Evolutionary conservation across 2,797 vertebrate genomes (phyloP), one percentile per base, ranked within the genome.

Genomic region (Myotis daubentonii): DNA sequence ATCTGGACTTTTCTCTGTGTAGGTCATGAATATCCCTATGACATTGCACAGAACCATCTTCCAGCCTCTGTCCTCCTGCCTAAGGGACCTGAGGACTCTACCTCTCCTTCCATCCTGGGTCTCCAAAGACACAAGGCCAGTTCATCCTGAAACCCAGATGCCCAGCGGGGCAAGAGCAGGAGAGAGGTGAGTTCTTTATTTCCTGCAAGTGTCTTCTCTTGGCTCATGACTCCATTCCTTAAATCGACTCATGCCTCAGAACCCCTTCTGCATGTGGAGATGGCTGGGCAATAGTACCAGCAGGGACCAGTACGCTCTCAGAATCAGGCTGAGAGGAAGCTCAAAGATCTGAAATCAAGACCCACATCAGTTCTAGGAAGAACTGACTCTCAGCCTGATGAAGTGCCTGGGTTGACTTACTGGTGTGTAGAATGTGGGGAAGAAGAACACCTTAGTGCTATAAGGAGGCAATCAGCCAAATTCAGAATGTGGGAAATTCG

Each of bases 151-250:
- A 92, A 44, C 60, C 44, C 20, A 88, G 30, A 8, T 20, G 10
- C 28, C 33, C 33, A 13, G 33, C 17, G 3, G 6, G 19, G 47
- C 16, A 62, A 3, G 22, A 75, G 30, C 30, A 17, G 2, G 5
- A 20, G 5, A 60, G 98, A 49, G 99, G 99, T 99, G 97, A 97
- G 98, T 95, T 66, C n/a, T 62, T 89, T n/a, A 6, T 72, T 78
- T 95, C 23, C 1, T 75, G 9, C 60, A 60, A 89, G 95, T 91
- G 33, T 80, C 38, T 2, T 44, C 71, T 0, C 28, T 92, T 82
- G 62, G 65, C 47, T 0, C 12, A 23, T 4, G 28, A 36, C 60
- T 44, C 41, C 30, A 30, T 4, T 75, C 36, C 51, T 60, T 12
- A 51, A 92, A 74, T 81, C 72, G 68, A 93, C 89, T 62, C 66